A percentile compares a stretch with the other conserved stretches of the same genome.
Conservation (phyloP, 2,113 vertebrate genomes). For the Microtus oregoni region DNA sequence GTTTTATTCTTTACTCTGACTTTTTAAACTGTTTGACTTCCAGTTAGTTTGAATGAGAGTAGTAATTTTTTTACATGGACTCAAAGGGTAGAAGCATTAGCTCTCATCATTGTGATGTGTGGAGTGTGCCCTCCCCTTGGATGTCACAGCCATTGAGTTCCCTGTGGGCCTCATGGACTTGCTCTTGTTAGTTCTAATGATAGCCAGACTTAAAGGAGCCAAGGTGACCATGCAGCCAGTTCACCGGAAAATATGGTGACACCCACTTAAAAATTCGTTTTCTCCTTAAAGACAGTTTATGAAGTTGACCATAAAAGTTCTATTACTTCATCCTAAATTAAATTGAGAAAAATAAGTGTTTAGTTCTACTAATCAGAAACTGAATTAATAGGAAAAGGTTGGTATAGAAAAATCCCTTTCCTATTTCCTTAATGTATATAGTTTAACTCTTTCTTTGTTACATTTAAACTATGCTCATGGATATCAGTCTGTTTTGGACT, state of each 20-base stretch:
- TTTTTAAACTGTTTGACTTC: constrained; percentile 32
- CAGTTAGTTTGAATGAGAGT: constrained; percentile 44
- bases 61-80: constrained; percentile 6
- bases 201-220: no score
- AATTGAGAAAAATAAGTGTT: constrained; percentile 26
- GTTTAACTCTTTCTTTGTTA: constrained; percentile 78
- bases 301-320: constrained; percentile 45
- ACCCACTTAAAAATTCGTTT: neutral
- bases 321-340: constrained; percentile 59
- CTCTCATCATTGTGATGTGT: neutral
- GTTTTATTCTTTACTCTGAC: constrained; percentile 45
- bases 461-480: constrained; percentile 82
- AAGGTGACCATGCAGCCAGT: no score
- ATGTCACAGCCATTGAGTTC: constrained; percentile 32
- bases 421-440: constrained; percentile 82
- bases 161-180: no score
- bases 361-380: constrained; percentile 70
- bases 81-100: neutral
- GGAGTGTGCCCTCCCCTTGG: neutral
- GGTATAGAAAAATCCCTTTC: constrained; percentile 62
- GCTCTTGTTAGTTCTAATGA: no score
- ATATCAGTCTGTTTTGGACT: constrained; percentile 76
- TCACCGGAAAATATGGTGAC: no score
- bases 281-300: constrained; percentile 44
- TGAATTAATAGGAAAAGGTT: constrained; percentile 68